phyloP scores from a whole-genome alignment of 2,113 vertebrate genomes.

The Tyrannus savana region DNA sequence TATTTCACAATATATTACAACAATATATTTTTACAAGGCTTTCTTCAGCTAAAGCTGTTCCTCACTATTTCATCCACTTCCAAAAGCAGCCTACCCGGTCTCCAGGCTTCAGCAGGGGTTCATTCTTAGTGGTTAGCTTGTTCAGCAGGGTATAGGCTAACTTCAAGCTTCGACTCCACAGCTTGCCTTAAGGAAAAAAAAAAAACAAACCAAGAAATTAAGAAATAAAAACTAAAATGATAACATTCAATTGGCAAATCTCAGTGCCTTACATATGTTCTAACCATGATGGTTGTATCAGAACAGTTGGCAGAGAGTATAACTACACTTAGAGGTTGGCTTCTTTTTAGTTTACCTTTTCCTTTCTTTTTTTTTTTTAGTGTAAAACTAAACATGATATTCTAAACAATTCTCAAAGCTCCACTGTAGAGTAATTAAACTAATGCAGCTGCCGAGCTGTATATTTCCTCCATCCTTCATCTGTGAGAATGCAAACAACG shows the following conservation, averaged over 20 bases:
- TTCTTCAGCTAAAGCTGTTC: neutral
- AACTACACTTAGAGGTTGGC: neutral
- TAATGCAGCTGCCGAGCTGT: neutral
- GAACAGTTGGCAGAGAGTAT: neutral
- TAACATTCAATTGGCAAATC: neutral
- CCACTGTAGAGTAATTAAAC: neutral
- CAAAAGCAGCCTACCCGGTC: constrained; percentile 84
- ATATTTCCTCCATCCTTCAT: neutral
- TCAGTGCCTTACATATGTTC: neutral
- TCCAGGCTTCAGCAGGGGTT: constrained; percentile 89
- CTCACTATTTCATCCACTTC: neutral
- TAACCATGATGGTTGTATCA: neutral
- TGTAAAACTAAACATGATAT: neutral
- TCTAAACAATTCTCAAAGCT: neutral
- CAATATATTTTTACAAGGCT: neutral
- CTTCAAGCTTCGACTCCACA: constrained; percentile 96
- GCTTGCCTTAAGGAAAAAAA: constrained; percentile 81
- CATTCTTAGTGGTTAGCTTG: constrained; percentile 89
- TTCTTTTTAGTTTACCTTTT: neutral
- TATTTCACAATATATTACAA: neutral
- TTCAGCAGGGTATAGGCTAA: constrained; percentile 93
- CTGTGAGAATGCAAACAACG: neutral
- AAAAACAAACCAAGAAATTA: neutral
- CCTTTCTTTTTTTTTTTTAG: neutral
- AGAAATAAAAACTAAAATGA: neutral